Base-by-base conservation (phyloP, 1,140 invertebrate species). In the Drosophila pachea region DNA sequence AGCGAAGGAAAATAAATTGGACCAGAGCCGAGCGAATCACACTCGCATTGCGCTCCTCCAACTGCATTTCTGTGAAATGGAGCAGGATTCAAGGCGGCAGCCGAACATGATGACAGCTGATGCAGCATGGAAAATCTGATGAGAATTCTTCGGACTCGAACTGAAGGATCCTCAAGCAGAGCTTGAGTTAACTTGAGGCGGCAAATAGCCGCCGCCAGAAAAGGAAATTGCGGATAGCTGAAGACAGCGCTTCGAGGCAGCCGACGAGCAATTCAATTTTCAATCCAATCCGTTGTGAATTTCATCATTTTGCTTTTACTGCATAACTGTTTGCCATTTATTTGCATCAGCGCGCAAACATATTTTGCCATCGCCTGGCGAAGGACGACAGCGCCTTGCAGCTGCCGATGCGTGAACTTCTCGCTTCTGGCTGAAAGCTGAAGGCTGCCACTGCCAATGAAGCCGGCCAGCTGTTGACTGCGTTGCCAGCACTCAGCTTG, bases 391-490 rank as follows among this genome's bases (percentile, higher is more conserved):
- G 94, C 38, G 4, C 22, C 8, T 22, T 45, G 43, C 4, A 45
- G 43, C 43, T 45, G 5, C 9, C 22, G 7, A 45, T 2, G 43
- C 43, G 22, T 22, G 14, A 45, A 97, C 91, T 98, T 98, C 90
- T 90, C 98, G 31, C 92, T 97, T 98, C 96, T 93, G 97, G 96
- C 45, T 98, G 97, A 97, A 97, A 99, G 90, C 91, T 98, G 53
- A 97, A 97, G 22, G 22, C 22, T 22, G 22, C 22, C 22, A 3
- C 1, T 92, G 93, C 65, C 93, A 95, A 74, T 92, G 93, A 22
- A 1, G 22, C 1, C 22, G 22, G 22, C 22, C 22, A 22, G 22
- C 22, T 22, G 22, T 22, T 3, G 22, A 22, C 22, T 1, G 22
- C 22, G 22, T 22, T 22, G 22, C 22, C 22, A 3, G 22, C 22